Percentiles rank a stretch among this genome's conserved stretches.
phyloP scores from a whole-genome alignment of 2,888 invertebrate species.

The Schrankia costaestrigalis region DNA sequence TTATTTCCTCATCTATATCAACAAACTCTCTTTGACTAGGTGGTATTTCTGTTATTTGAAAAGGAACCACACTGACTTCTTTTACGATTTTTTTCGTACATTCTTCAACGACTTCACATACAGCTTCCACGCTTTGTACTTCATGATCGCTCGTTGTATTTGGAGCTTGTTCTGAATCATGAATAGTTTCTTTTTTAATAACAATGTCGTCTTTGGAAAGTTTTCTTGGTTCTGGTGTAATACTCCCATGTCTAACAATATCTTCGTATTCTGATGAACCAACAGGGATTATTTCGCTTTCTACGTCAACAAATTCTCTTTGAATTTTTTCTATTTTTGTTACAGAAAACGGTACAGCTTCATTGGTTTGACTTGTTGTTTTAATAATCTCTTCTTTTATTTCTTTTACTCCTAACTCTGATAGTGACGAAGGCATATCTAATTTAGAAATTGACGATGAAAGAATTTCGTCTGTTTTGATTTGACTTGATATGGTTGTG shows the following conservation, averaged over 20 bases:
- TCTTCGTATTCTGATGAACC: conserved; percentile 70
- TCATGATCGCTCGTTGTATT: conserved; percentile 8
- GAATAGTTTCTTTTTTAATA: conserved; percentile 45
- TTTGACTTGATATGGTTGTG: conserved; percentile 71
- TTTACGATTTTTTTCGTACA: conserved; percentile 59
- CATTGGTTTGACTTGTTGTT: conserved; percentile 33
- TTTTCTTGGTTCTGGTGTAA: conserved; percentile 63
- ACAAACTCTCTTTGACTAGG: conserved; percentile 75
- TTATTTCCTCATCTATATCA: conserved; percentile 71
- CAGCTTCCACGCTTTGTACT: no score
- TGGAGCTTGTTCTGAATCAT: conserved; percentile 45
- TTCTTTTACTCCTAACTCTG: conserved; percentile 51
- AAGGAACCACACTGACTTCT: conserved; percentile 68
- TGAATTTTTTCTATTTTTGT: conserved; percentile 60
- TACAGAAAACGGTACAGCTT: conserved; percentile 63
- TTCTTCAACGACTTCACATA: conserved; percentile 48
- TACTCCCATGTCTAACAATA: conserved; percentile 55
- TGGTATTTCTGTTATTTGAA: conserved; percentile 66
- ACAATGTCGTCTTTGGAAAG: conserved; percentile 40
- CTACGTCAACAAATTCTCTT: conserved; percentile 73
- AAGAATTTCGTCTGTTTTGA: conserved; percentile 67
- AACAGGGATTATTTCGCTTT: conserved; percentile 70
- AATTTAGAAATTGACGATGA: conserved; percentile 73
- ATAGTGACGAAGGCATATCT: conserved; percentile 59
- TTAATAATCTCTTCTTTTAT: conserved; percentile 49